Evolutionary conservation across 1,140 invertebrate genomes (phyloP).

Genomic region (Spodoptera litura): DNA sequence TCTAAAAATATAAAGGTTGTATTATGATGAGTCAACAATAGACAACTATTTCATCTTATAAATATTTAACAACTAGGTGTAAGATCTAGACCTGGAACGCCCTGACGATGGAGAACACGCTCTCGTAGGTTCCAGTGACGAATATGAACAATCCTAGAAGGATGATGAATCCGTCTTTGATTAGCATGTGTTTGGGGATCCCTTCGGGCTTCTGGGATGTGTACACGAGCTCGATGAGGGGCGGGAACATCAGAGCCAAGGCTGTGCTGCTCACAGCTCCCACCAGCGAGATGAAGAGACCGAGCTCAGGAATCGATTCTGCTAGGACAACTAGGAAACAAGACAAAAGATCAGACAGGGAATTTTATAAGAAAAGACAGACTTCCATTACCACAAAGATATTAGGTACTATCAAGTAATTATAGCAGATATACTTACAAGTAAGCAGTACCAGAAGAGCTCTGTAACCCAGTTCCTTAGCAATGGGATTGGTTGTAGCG

Average conservation of each 20-base stretch:
- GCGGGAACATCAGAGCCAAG: slow-evolving; percentile 95
- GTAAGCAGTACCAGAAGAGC: slow-evolving; percentile 70
- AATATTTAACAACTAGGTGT: neutral
- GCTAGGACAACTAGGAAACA: slow-evolving; percentile 91
- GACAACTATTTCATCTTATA: too few species aligned
- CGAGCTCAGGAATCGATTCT: slow-evolving; percentile 92
- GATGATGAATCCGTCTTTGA: slow-evolving; percentile 89
- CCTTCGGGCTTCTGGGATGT: slow-evolving; percentile 83
- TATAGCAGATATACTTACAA: slow-evolving; percentile 63
- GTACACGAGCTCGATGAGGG: slow-evolving; percentile 92
- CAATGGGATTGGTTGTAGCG: slow-evolving; percentile 59
- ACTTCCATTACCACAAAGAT: too few species aligned
- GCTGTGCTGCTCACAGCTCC: slow-evolving; percentile 95
- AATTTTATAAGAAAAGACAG: too few species aligned
- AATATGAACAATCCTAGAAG: slow-evolving; percentile 90
- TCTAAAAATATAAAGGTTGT: neutral
- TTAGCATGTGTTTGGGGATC: slow-evolving; percentile 74
- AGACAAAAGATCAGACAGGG: neutral
- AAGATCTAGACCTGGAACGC: slow-evolving; percentile 69
- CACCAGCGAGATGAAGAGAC: slow-evolving; percentile 95
- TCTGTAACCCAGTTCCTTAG: slow-evolving; percentile 69
- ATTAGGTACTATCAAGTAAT: too few species aligned
- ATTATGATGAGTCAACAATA: too few species aligned
- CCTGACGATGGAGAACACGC: slow-evolving; percentile 88
- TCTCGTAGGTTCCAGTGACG: slow-evolving; percentile 91